These are phyloP conservation scores for Philopotamus ludificatus DNA, from an alignment of 1,140 invertebrate species.

Conservation along the genomic window DNA sequence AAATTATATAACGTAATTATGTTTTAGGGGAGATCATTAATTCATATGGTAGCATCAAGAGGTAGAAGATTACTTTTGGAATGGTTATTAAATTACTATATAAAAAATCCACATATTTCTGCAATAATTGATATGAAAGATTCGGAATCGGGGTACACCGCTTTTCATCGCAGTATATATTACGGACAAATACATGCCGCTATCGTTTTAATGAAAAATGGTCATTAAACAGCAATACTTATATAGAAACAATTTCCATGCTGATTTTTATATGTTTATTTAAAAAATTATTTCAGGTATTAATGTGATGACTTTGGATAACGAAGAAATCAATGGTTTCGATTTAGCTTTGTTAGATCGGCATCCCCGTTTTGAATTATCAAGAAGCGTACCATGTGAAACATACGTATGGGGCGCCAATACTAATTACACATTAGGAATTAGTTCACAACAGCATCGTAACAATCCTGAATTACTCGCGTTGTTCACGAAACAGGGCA, in stretches of 20 bases:
- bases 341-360: constrained; percentile 53
- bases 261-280: neutral
- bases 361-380: constrained; percentile 35
- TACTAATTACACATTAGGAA: constrained; percentile 70
- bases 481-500: constrained; percentile 49
- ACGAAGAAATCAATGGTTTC: constrained; percentile 52
- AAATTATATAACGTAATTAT: too few relatives aligned
- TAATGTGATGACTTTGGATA: constrained; percentile 52
- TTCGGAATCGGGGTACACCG: constrained; percentile 71
- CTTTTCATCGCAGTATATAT: constrained; percentile 72
- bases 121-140: constrained; percentile 63
- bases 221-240: constrained; percentile 45
- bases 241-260: neutral
- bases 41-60: constrained; percentile 70
- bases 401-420: constrained; percentile 74
- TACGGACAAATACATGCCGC: constrained; percentile 71
- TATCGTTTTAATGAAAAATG: constrained; percentile 62
- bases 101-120: constrained; percentile 3
- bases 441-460: constrained; percentile 49
- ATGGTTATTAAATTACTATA: constrained; percentile 63
- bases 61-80: constrained; percentile 63
- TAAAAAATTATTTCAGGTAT: constrained; percentile 44
- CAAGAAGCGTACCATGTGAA: constrained; percentile 49
- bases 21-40: constrained; percentile 61
- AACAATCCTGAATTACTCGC: constrained; percentile 49